Conservation (phyloP, 2,797 vertebrate genomes). For the Anomalospiza imberbis region DNA sequence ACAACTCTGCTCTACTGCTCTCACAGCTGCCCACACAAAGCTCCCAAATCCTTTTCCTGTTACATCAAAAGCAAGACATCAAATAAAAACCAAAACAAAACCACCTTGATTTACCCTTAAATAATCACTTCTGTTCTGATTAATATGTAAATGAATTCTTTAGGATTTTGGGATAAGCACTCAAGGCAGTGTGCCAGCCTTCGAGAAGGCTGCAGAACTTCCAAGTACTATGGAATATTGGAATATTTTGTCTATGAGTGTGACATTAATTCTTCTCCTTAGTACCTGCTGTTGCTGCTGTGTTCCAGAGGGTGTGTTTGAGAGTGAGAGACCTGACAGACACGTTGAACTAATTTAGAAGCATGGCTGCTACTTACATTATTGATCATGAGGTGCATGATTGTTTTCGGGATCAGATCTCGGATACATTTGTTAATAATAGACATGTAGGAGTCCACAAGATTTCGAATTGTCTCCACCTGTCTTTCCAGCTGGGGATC, state of each 20-base stretch:
- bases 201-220: neutral
- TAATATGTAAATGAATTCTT: neutral
- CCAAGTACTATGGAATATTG: neutral
- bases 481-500: conserved; percentile 92
- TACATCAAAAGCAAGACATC: neutral
- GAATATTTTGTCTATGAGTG: neutral
- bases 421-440: conserved; percentile 89
- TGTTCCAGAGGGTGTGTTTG: neutral
- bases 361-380: conserved; percentile 69
- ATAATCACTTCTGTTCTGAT: neutral
- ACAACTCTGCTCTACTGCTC: neutral
- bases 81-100: neutral
- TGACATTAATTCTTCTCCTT: neutral
- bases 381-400: conserved; percentile 84
- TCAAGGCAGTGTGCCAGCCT: neutral
- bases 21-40: neutral
- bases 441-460: conserved; percentile 93
- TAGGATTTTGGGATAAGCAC: neutral
- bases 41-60: neutral
- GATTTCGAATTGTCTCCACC: conserved; percentile 91
- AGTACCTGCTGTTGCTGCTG: neutral
- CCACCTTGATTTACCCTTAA: neutral
- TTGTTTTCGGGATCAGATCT: conserved; percentile 80
- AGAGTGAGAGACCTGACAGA: neutral
- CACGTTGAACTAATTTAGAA: neutral